Conservation (phyloP, 1,140 invertebrate species). For the Neelides sp. region DNA sequence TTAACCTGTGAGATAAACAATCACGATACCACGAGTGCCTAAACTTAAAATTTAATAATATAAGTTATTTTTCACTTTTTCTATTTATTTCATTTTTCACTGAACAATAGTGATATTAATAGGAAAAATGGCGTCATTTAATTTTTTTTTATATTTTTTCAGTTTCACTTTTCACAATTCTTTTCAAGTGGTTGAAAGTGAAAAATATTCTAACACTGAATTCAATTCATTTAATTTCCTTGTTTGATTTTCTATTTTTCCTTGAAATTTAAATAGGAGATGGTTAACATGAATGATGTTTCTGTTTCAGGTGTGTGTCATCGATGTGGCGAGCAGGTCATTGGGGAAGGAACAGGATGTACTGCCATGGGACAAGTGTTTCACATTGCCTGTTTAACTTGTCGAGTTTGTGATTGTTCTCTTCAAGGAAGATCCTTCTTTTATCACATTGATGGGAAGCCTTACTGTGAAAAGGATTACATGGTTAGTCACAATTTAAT, state of each 20-base stretch:
- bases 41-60: no score
- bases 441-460: constrained; percentile 76
- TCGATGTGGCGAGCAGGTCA: constrained; percentile 75
- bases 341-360: constrained; percentile 84
- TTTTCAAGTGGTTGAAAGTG: no score
- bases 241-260: background rate
- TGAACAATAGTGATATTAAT: no score
- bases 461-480: constrained; percentile 90
- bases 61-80: no score
- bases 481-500: constrained; percentile 44
- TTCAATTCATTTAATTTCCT: background rate
- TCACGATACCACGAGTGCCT: no score
- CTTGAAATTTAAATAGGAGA: constrained; percentile 1
- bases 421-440: constrained; percentile 88
- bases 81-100: no score
- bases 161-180: no score
- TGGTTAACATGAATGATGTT: no score
- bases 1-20: no score
- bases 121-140: no score
- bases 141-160: no score
- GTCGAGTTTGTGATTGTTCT: constrained; percentile 71
- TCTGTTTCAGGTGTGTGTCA: constrained; percentile 58
- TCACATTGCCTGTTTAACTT: constrained; percentile 89
- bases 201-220: no score
- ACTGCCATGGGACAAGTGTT: constrained; percentile 93